Base-by-base conservation (phyloP, 2,797 vertebrate genomes). In the Sebastes minor region DNA sequence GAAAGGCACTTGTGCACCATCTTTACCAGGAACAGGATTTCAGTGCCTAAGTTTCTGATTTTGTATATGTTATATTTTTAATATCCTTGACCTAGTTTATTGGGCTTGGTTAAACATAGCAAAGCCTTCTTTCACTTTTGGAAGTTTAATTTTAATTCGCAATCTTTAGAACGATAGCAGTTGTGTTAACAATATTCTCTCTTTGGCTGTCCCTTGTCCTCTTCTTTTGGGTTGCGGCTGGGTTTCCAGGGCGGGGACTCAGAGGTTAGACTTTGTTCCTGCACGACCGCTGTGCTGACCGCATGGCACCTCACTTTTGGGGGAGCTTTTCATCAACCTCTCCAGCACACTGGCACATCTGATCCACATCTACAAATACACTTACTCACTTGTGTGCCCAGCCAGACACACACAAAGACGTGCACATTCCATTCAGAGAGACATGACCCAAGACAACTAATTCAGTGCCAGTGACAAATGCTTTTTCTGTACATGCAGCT, bases 211-310 rank as follows among this genome's bases (percentile, higher is more conserved):
- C 88, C 92, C 86, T 90, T 96, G 93, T 96, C 91, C 94, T 96
- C 91, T 96, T 95, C 96, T 95, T 94, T 95, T 93, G 95, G 92
- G 94, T 94, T 94, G 93, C 94, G 90, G 95, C 89, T 94, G 94
- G 93, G 94, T 95, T 92, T 94, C 95, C 96, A 95, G 95, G 94
- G 96, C 92, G 97, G 97, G 95, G 97, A 98, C 64, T 95, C 95
- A 93, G 97, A 99, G 98, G 98, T 99, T 97, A 98, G 97, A 96
- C 90, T 94, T 94, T 95, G 89, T 95, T 95, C 90, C 93, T 96
- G 96, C 96, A 97, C 95, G 95, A 94, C 91, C 92, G 93, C 95
- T 96, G 94, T 95, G 96, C 96, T 95, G 94, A 94, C 84, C 95
- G 96, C 96, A 96, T 96, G 95, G 94, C 94, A 96, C 94, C 93